Conservation (phyloP, 2,888 invertebrate genomes). For the Patella pellucida region DNA sequence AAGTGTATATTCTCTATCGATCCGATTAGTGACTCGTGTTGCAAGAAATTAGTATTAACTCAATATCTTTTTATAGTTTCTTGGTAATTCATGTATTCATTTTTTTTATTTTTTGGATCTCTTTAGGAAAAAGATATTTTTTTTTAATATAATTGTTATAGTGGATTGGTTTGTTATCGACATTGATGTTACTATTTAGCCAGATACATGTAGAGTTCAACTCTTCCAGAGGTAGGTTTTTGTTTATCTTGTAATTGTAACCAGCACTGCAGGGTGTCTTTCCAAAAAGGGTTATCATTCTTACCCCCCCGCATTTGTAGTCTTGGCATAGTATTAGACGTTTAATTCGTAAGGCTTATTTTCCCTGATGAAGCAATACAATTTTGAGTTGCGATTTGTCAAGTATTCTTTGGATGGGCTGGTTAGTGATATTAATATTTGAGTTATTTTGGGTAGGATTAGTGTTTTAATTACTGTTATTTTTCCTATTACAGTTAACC, state of each 20-base stretch:
- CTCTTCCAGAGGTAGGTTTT: background rate
- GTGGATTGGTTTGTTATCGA: background rate
- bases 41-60: too few relatives aligned
- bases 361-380: background rate
- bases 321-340: background rate
- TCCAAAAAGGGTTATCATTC: background rate
- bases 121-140: background rate
- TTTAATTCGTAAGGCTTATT: background rate
- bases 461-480: slow-evolving; percentile 1
- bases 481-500: background rate
- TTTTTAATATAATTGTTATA: background rate
- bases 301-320: background rate
- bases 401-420: background rate
- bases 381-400: background rate
- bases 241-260: too few relatives aligned
- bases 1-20: too few relatives aligned
- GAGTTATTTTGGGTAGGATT: slow-evolving; percentile 1
- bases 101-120: background rate
- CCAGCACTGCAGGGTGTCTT: background rate
- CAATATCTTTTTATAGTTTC: background rate
- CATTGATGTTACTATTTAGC: background rate
- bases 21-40: too few relatives aligned
- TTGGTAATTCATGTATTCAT: background rate
- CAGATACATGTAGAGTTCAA: background rate
- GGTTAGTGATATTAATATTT: background rate